Percentiles rank a stretch among this genome's conserved stretches.
phyloP scores from a whole-genome alignment of 2,888 invertebrate genomes.

The Scrobipalpa costella region DNA sequence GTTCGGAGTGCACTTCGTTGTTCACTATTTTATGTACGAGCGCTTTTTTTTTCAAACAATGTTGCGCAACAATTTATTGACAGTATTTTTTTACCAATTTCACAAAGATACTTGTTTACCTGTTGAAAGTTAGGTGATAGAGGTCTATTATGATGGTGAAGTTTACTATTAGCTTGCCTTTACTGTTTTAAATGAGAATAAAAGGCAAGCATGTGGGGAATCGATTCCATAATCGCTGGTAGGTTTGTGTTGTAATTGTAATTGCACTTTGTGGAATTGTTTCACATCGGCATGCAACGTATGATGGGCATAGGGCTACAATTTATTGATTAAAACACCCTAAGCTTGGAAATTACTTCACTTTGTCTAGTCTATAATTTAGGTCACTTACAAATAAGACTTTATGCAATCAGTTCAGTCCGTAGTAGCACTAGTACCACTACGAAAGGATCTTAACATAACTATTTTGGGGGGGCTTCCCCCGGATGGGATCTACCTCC shows the following conservation, averaged over 20 bases:
- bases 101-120: too few relatives aligned
- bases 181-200: neutral
- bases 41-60: neutral
- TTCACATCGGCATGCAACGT: neutral
- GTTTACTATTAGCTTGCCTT: too few relatives aligned
- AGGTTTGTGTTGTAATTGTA: neutral
- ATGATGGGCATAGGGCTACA: neutral
- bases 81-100: too few relatives aligned
- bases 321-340: neutral
- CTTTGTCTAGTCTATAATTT: neutral
- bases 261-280: neutral
- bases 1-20: slow-evolving; percentile 64
- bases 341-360: neutral
- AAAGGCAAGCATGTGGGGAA: neutral
- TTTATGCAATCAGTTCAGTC: too few relatives aligned
- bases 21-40: slow-evolving; percentile 34
- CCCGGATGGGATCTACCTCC: too few relatives aligned
- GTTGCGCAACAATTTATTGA: too few relatives aligned
- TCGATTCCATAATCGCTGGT: neutral
- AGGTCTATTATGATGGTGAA: too few relatives aligned
- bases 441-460: too few relatives aligned
- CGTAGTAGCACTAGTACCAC: too few relatives aligned
- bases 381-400: too few relatives aligned
- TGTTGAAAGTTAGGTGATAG: too few relatives aligned
- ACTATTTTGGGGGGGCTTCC: too few relatives aligned